Conservation (phyloP, 2,888 invertebrate genomes). For the Polyommatus iphigenia region DNA sequence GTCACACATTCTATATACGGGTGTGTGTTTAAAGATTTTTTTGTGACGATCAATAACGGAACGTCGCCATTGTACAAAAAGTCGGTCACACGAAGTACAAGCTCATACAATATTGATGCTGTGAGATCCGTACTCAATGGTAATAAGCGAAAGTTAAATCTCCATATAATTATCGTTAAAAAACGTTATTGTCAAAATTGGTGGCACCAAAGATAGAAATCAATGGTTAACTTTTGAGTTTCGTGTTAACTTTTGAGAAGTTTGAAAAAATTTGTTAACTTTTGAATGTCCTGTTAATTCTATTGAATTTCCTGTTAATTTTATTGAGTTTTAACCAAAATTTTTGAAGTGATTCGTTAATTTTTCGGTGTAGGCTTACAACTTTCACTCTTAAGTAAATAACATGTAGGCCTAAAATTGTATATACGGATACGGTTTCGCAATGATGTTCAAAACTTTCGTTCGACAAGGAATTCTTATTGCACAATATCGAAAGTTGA, state of each 20-base stretch:
- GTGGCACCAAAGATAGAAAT: neutral
- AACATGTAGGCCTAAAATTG: conserved; percentile 43
- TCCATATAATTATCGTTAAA: conserved; percentile 24
- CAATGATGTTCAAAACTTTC: conserved; percentile 47
- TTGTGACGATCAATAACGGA: neutral
- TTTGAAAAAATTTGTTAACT: neutral
- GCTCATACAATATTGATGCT: conserved; percentile 35
- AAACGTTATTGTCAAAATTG: neutral
- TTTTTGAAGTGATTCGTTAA: neutral
- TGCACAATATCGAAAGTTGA: conserved; percentile 44
- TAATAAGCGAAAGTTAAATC: conserved; percentile 38
- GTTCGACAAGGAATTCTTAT: conserved; percentile 46
- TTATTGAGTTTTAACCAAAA: neutral
- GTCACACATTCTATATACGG: conserved; percentile 1
- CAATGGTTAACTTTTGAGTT: neutral
- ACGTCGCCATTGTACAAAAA: conserved; percentile 30
- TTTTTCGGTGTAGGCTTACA: conserved; percentile 12
- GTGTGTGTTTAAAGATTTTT: neutral
- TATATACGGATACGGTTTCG: conserved; percentile 41
- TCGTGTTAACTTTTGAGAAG: neutral
- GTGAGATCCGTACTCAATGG: conserved; percentile 32
- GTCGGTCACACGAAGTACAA: conserved; percentile 34
- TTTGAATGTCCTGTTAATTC: neutral
- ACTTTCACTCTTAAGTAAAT: conserved; percentile 46
- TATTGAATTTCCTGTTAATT: neutral